Conservation (phyloP, 1,140 invertebrate species). For the Procambarus virginalis region DNA sequence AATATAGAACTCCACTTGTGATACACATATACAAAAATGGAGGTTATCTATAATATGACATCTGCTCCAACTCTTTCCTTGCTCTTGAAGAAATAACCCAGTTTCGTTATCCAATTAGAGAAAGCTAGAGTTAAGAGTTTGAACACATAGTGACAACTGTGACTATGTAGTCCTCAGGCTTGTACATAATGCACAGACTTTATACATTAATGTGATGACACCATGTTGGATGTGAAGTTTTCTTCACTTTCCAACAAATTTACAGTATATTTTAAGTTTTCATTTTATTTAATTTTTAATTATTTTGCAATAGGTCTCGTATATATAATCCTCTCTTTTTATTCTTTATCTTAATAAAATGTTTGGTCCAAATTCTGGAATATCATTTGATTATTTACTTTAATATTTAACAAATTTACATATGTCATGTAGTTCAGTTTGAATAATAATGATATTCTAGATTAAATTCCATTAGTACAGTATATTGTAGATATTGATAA, state of each 20-base stretch:
- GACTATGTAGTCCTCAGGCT: constrained; percentile 13
- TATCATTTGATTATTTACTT: not conserved
- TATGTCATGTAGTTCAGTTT: not conserved
- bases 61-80: not conserved
- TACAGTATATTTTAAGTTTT: not conserved
- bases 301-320: too few species aligned
- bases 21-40: not conserved
- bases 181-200: constrained; percentile 14
- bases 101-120: not conserved
- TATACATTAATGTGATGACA: not conserved
- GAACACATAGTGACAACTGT: constrained; percentile 3
- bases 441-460: not conserved
- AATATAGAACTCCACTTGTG: not conserved
- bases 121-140: not conserved
- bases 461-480: not conserved
- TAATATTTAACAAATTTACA: not conserved
- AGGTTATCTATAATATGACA: not conserved
- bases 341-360: not conserved
- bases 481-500: not conserved
- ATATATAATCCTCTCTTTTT: not conserved
- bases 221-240: not conserved
- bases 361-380: not conserved
- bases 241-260: not conserved
- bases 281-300: not conserved
- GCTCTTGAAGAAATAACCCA: not conserved